These are phyloP conservation scores for Tetragonula clypearis DNA, from an alignment of 1,140 invertebrate species.

Conservation along the genomic window DNA sequence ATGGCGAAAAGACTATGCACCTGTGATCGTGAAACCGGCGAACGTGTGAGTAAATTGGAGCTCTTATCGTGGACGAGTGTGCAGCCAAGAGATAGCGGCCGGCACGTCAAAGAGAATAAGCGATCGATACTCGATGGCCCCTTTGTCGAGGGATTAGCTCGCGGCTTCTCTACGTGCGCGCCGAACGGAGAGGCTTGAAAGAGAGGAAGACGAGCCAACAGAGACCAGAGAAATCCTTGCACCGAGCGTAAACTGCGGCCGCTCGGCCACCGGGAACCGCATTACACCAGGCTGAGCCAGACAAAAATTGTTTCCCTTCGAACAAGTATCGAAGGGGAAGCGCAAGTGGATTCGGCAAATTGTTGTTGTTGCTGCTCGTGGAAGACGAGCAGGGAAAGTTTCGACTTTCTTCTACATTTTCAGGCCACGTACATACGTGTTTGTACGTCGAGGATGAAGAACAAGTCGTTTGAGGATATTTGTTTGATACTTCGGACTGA, in stretches of 20 bases:
- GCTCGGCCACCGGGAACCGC: slow-evolving; percentile 2
- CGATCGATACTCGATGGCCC: slow-evolving; percentile 78
- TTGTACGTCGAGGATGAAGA: too few species aligned
- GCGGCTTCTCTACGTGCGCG: slow-evolving; percentile 51
- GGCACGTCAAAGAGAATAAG: slow-evolving; percentile 75
- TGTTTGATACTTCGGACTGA: too few species aligned
- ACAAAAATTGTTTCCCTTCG: slow-evolving; percentile 29
- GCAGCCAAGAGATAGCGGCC: slow-evolving; percentile 62
- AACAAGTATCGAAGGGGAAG: not conserved
- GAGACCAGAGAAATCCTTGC: slow-evolving; percentile 57
- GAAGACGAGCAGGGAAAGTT: not conserved
- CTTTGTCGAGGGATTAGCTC: slow-evolving; percentile 78
- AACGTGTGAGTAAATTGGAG: slow-evolving; percentile 52
- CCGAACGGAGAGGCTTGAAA: slow-evolving; percentile 3
- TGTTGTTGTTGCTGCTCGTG: not conserved
- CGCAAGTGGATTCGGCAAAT: not conserved
- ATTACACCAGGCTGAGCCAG: slow-evolving; percentile 34
- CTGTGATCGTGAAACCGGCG: slow-evolving; percentile 14
- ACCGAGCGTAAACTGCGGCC: slow-evolving; percentile 53
- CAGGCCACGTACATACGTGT: not conserved
- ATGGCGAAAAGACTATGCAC: not conserved
- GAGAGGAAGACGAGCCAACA: slow-evolving; percentile 42
- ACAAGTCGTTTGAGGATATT: too few species aligned
- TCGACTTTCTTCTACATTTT: not conserved
- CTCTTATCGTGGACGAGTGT: slow-evolving; percentile 61